Conservation (phyloP, 2,113 vertebrate species). For the Callipepla squamata region DNA sequence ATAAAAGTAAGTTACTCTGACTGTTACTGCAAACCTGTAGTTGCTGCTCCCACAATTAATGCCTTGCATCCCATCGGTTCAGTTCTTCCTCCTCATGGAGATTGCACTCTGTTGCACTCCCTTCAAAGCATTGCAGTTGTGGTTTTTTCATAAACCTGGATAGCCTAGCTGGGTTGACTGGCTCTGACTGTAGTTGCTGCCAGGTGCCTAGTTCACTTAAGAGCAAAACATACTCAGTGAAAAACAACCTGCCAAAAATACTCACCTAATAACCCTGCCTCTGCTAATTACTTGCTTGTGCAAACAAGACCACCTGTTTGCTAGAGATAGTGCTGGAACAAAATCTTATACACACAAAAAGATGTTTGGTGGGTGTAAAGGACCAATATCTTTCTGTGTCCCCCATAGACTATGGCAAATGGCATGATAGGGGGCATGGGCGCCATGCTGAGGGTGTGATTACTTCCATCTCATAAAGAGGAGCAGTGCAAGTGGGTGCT, state of each 20-base stretch:
- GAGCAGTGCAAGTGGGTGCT: background rate
- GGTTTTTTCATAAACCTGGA: background rate
- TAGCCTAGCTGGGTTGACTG: background rate
- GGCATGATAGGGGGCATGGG: rapidly evolving
- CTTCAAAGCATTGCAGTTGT: constrained; percentile 2
- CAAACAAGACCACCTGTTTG: background rate
- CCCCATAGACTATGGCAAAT: background rate
- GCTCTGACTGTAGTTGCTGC: background rate
- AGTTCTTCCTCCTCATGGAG: background rate
- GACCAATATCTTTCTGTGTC: too few relatives aligned
- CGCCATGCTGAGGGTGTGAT: background rate
- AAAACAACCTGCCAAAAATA: background rate
- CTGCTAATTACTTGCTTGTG: constrained; percentile 4
- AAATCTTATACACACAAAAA: rapidly evolving
- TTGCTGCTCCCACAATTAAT: background rate
- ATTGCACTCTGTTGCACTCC: background rate
- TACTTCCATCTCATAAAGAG: background rate
- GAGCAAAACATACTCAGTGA: background rate
- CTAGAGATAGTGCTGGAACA: background rate
- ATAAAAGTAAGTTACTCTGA: background rate
- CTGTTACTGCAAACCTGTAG: background rate
- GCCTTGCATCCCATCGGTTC: background rate
- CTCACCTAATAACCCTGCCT: constrained; percentile 24
- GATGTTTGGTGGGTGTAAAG: background rate
- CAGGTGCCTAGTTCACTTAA: constrained; percentile 10